A percentile compares a stretch with the other conserved stretches of the same genome.
Conservation (phyloP, 2,888 invertebrate species). For the Latrodectus hesperus region DNA sequence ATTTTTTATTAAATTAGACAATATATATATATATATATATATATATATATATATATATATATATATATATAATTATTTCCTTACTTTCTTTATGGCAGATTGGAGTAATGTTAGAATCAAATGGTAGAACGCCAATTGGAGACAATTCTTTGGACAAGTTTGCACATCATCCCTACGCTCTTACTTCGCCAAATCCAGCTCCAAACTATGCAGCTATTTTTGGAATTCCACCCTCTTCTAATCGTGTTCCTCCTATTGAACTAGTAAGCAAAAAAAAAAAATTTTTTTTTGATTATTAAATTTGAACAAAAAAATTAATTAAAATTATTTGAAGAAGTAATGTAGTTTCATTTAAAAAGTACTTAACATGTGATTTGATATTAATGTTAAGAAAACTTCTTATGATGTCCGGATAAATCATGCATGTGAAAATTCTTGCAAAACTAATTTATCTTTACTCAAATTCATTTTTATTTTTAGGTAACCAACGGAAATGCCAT, state of each 20-base stretch:
- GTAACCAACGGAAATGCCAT: conserved; percentile 1
- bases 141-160: conserved; percentile 62
- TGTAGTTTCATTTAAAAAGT: background rate
- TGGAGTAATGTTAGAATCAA: conserved; percentile 55
- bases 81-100: conserved; percentile 31
- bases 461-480: conserved; percentile 16
- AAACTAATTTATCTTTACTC: background rate
- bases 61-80: background rate
- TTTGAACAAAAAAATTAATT: background rate
- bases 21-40: no score
- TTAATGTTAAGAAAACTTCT: no score
- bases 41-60: no score
- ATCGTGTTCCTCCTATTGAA: conserved; percentile 11
- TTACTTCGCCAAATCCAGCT: conserved; percentile 27
- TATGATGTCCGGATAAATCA: no score
- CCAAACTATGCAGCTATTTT: conserved; percentile 52
- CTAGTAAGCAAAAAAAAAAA: conserved; percentile 22
- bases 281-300: background rate
- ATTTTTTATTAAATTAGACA: no score
- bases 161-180: conserved; percentile 65
- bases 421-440: background rate
- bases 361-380: no score
- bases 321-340: background rate
- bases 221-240: conserved; percentile 16
- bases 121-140: conserved; percentile 40